A percentile compares a stretch with the other conserved stretches of the same genome.
Conservation (phyloP, 2,888 invertebrate genomes). For the Parnassius orleans region DNA sequence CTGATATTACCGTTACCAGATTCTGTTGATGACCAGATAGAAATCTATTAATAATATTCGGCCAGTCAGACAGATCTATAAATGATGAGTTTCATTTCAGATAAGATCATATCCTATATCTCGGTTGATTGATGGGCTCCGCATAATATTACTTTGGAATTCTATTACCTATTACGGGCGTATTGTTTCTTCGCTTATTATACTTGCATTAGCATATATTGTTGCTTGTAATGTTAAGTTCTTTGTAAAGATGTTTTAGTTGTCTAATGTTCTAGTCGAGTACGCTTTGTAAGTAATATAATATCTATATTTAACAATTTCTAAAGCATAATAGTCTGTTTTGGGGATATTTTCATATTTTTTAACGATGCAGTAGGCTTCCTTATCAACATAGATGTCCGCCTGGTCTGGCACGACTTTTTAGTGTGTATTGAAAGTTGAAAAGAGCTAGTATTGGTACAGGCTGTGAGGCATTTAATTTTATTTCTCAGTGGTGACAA, state of each 20-base stretch:
- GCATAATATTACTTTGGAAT: conserved; percentile 68
- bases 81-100: conserved; percentile 80
- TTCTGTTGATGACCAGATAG: conserved; percentile 76
- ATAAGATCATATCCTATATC: conserved; percentile 75
- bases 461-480: too few species aligned
- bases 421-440: too few species aligned
- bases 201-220: conserved; percentile 68
- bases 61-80: conserved; percentile 74
- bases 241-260: conserved; percentile 27
- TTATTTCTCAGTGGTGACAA: too few species aligned
- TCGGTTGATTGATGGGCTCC: conserved; percentile 71
- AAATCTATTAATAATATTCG: conserved; percentile 80
- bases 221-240: conserved; percentile 42
- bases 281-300: conserved; percentile 1
- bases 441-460: too few species aligned
- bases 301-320: too few species aligned
- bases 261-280: conserved; percentile 17
- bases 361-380: too few species aligned
- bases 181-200: conserved; percentile 74
- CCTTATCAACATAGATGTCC: too few species aligned
- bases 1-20: conserved; percentile 70
- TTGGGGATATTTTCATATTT: too few species aligned
- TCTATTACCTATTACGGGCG: conserved; percentile 65
- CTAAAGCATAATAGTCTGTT: too few species aligned
- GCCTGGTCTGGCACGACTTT: too few species aligned